Base-by-base conservation (phyloP, 2,888 invertebrate genomes). In the Cerceris rybyensis region DNA sequence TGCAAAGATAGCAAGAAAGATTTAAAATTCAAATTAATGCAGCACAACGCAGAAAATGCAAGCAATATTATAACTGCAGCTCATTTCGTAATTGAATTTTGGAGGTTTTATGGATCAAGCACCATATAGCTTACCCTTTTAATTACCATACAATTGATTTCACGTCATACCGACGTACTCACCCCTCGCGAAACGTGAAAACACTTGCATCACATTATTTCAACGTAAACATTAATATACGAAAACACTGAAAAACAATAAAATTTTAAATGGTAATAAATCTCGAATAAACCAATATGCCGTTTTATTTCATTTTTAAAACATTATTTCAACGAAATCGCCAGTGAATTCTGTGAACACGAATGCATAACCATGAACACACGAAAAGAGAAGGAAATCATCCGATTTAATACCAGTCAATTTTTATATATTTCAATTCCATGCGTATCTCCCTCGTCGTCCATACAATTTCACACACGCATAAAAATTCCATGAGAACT, bases 21-120 rank as follows among this genome's bases (percentile, higher is more conserved):
- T 69, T 80, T 72, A 76, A 73, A 76, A 81, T 81, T 81, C 81
- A 80, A 81, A 81, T 68, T 65, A 80, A 81, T 68, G 70, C 75
- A 43, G 17, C n/a, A 42, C 39, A 39, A 16, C 75, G 66, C 13
- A 39, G 50, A 6, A 43, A 59, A 68, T 52, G 68, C 76, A 64
- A 59, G 68, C 75, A 68, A 67, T 42, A 71, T 65, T 66, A 79
- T 73, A 75, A 80, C 64, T 61, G 50, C 17, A 41, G 63, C 50
- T 75, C 66, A 66, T 63, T 75, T 80, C 46, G 52, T 64, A 76
- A 75, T 80, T 65, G 70, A 72, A 81, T 71, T 76, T 68, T 42
- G 64, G 57, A 73, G 70, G 64, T 73, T 80, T 59, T 66, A 50
- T 67, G 9, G 43, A 16, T 17, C 13, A 17, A 14, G 28, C 46